Evolutionary conservation across 1,140 invertebrate genomes (phyloP), one percentile per base, ranked within the genome.

Genomic region (Melipona quadrifasciata): DNA sequence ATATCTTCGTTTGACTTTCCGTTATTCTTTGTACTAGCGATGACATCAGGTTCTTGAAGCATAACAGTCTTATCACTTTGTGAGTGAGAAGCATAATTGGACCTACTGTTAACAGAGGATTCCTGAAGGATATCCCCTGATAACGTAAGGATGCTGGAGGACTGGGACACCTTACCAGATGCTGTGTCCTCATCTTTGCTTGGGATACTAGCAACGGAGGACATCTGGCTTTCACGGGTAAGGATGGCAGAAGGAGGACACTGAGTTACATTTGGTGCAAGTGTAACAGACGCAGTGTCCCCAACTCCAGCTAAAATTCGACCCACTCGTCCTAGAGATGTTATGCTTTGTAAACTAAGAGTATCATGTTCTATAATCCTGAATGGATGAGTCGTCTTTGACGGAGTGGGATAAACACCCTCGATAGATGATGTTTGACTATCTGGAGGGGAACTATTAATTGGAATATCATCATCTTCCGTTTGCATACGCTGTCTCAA

Each of bases 11-110:
- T 82, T 70, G 83, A 85, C 87, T 95, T 95, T 61, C 93, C 92
- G 81, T 94, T 94, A 90, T 96, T 96, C 95, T 99, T 99, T 80
- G 98, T 98, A 94, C 98, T 99, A 73, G 98, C 97, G 84, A 99
- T 98, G 88, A 99, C 97, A 95, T 99, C 98, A 47, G 98, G 98
- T 93, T 99, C 98, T 94, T 97, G 97, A 91, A 97, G 92, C 68
- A 95, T 92, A 71, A 94, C 92, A 85, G 90, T 90, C 90, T 91
- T 93, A 57, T 91, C 93, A 86, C 81, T 88, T 86, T 92, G 90
- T 16, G 91, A 91, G 78, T 90, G 89, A 87, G 90, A 83, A 27
- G 84, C 58, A 80, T 91, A 91, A 84, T 91, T 89, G 47, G 89
- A 91, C 86, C 91, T 92, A 72, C 81, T 89, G 89, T 93, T 93